Base-by-base conservation (phyloP, 2,888 invertebrate species). In the Clitarchus hookeri region DNA sequence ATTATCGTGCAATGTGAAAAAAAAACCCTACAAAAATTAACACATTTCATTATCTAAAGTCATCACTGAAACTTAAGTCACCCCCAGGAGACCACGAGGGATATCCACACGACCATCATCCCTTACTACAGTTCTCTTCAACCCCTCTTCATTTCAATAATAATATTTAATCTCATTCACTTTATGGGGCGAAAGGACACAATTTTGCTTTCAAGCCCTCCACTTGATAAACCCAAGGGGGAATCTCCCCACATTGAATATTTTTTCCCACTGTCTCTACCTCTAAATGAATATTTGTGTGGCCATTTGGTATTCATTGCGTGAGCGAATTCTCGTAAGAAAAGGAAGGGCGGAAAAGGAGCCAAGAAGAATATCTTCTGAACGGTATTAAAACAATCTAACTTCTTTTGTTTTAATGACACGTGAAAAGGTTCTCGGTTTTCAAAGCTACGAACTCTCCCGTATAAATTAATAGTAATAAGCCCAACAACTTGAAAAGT, bases 101-200 rank as follows among this genome's bases (percentile, higher is more conserved):
- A 48, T 48, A 48, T 48, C 48, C 48, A 48, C 48, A 48, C 16
- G 65, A n/a, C n/a, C 8, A 16, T 65, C n/a, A n/a, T n/a, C 65
- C 65, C 65, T 19, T 23, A 16, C 65, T n/a, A n/a, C 65, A 65
- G 8, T 65, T 65, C 0, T 65, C 16, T 65, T 65, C 65, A 65
- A 53, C 19, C 65, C 65, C 44, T 85, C 85, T 84, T 87, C 82
- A 82, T 88, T 86, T 87, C 85, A 88, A 86, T 88, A 87, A 86
- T 88, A 84, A 87, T 88, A 87, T 88, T 84, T 88, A 88, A 88
- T 88, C 87, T 86, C 44, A 85, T 87, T 84, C 87, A 83, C 83
- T 87, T 86, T 85, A 87, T 87, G 87, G 85, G 54, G 87, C 84
- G 85, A 84, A 84, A 87, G 80, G 84, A 87, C 87, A 87, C 78